Evolutionary conservation across 53 echinoderm and acorn worm species (phyloP).

Genomic region (Apostichopus leukothele): DNA sequence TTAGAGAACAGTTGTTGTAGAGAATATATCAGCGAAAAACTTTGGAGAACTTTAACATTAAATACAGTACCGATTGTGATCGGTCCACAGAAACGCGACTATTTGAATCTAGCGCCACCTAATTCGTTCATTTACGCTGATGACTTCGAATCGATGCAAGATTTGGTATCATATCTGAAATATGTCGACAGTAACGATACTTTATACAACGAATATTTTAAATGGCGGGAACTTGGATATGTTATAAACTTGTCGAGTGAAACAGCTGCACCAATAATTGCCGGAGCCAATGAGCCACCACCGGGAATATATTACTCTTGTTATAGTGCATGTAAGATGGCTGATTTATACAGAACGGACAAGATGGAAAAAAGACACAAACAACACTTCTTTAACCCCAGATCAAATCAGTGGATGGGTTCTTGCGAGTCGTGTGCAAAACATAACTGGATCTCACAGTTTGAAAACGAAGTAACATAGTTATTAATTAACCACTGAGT

Average conservation of each 20-base stretch:
- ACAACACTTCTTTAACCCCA: not conserved
- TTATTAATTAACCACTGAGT: too few relatives aligned
- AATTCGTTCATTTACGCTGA: conserved; percentile 47
- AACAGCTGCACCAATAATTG: not conserved
- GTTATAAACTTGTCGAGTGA: not conserved
- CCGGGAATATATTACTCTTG: conserved; percentile 30
- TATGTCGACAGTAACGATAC: conserved; percentile 22
- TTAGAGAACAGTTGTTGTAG: conserved; percentile 36
- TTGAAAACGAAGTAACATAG: not conserved
- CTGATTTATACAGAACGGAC: not conserved
- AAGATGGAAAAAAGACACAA: not conserved
- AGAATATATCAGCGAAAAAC: conserved; percentile 27
- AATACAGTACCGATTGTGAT: conserved; percentile 29
- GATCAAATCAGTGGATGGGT: conserved; percentile 25
- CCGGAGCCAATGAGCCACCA: not conserved
- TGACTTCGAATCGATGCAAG: conserved; percentile 1
- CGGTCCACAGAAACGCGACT: conserved; percentile 21
- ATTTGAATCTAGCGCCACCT: conserved; percentile 31
- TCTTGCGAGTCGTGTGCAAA: conserved; percentile 42
- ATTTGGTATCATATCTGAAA: conserved; percentile 6
- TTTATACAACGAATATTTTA: conserved; percentile 12
- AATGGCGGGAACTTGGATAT: conserved; percentile 25
- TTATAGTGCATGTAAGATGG: conserved; percentile 27
- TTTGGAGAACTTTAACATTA: conserved; percentile 22
- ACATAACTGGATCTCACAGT: conserved; percentile 43